Base-by-base conservation (phyloP, 2,888 invertebrate species). In the Siphonodentalium dalli region DNA sequence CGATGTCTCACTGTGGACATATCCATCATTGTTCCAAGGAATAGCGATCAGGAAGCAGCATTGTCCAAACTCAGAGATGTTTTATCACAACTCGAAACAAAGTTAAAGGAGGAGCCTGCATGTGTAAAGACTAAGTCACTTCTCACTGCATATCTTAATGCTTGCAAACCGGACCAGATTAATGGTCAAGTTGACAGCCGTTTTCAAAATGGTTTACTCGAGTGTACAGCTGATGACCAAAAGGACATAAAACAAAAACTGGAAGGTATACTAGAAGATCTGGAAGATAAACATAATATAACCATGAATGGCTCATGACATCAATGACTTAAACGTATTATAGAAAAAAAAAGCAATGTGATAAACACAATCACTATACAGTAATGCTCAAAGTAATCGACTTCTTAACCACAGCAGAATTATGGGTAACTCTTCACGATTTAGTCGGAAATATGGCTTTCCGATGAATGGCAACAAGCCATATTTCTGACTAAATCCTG, bases 221-320 rank as follows among this genome's bases (percentile, higher is more conserved):
- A 77, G 18, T 82, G 83, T 64, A 78, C 82, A 6, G 76, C 78
- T 8, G 83, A 83, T 57, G 83, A 83, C 63, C 83, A 83, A 65
- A 83, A 83, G 69, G 68, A 74, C 23, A 56, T 69, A 21, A 42
- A 68, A 11, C 62, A 58, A 33, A 60, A 63, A 42, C 59, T 73
- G 6, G 54, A 69, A 29, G 43, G 29, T 18, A 39, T 65, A 45
- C 34, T 15, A 8, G 34, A 18, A 9, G 15, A 34, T 15, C 9
- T 11, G 13, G 7, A 15, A 18, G 7, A 9, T 18, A 34, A 34
- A 9, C 15, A 34, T 11, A n/a, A n/a, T n/a, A n/a, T n/a, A n/a
- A n/a, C n/a, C n/a, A n/a, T n/a, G n/a, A n/a, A n/a, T n/a, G n/a
- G n/a, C n/a, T n/a, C n/a, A n/a, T n/a, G n/a, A n/a, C n/a, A n/a